These are phyloP conservation scores for Fissipunctia ypsillon DNA, from an alignment of 2,888 invertebrate species.

Conservation along the genomic window DNA sequence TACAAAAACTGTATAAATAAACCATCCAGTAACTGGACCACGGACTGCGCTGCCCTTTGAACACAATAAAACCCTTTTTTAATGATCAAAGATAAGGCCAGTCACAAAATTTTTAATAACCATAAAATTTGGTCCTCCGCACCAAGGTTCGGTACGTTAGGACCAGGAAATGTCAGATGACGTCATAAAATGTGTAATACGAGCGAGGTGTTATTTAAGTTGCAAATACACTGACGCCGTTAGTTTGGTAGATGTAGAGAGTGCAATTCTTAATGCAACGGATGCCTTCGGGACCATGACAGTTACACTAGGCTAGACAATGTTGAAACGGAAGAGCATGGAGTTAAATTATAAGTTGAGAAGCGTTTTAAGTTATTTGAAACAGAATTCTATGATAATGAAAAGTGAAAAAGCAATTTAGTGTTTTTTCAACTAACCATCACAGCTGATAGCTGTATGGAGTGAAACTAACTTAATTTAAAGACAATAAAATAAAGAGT, in stretches of 20 bases:
- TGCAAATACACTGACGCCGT: constrained; percentile 36
- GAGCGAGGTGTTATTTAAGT: constrained; percentile 49
- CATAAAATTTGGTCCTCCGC: constrained; percentile 67
- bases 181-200: constrained; percentile 64
- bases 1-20: constrained; percentile 33
- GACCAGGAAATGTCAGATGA: constrained; percentile 67
- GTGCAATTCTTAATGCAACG: constrained; percentile 21
- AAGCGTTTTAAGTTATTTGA: neutral
- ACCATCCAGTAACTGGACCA: constrained; percentile 46
- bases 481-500: constrained; percentile 16
- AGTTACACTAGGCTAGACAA: constrained; percentile 24
- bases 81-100: constrained; percentile 65
- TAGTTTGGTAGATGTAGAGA: constrained; percentile 9
- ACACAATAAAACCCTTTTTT: constrained; percentile 66
- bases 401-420: neutral
- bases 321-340: neutral
- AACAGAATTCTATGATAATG: neutral
- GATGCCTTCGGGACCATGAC: neutral
- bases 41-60: constrained; percentile 39
- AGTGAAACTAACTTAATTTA: constrained; percentile 5
- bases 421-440: neutral
- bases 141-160: constrained; percentile 56
- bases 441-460: neutral
- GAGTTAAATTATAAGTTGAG: neutral
- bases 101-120: constrained; percentile 67